Percentiles rank a stretch among this genome's conserved stretches.
phyloP scores from a whole-genome alignment of 2,113 vertebrate species.

The Hippocampus mohnikei region DNA sequence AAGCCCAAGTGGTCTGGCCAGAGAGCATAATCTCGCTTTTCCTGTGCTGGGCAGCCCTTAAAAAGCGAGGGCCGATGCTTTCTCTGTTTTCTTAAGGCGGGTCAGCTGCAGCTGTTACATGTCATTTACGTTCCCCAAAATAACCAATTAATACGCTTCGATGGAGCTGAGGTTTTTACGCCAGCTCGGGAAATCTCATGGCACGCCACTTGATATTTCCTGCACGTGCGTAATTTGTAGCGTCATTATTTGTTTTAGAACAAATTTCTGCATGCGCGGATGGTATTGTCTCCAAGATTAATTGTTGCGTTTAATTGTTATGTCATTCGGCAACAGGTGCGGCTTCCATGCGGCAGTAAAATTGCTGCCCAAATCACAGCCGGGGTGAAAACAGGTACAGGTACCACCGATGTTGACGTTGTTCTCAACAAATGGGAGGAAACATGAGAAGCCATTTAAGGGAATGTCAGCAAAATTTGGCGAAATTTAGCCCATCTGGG shows the following conservation, averaged over 20 bases:
- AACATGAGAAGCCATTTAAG: slow-evolving; percentile 11
- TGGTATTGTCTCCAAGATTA: slow-evolving; percentile 51
- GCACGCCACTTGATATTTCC: slow-evolving; percentile 63
- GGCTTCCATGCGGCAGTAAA: slow-evolving; percentile 19
- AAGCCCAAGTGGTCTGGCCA: slow-evolving; percentile 19
- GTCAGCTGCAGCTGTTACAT: slow-evolving; percentile 30
- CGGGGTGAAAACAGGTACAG: slow-evolving; percentile 10
- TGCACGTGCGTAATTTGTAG: slow-evolving; percentile 47
- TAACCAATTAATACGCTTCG: slow-evolving; percentile 60
- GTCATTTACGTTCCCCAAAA: slow-evolving; percentile 29
- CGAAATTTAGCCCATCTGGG: slow-evolving; percentile 10
- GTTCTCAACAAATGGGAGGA: slow-evolving; percentile 4
- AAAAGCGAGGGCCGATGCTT: slow-evolving; percentile 36
- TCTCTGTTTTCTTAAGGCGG: slow-evolving; percentile 18
- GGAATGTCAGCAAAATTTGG: slow-evolving; percentile 21
- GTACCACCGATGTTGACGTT: slow-evolving; percentile 8
- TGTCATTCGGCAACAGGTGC: slow-evolving; percentile 19
- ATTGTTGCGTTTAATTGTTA: slow-evolving; percentile 25
- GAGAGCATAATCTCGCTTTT: slow-evolving; percentile 20
- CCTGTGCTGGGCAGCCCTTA: slow-evolving; percentile 17
- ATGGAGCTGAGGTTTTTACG: slow-evolving; percentile 39
- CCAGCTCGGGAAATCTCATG: slow-evolving; percentile 54
- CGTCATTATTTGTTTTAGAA: slow-evolving; percentile 60
- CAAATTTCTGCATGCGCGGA: slow-evolving; percentile 35
- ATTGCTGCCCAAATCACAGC: slow-evolving; percentile 16